A percentile compares a stretch with the other conserved stretches of the same genome.
Evolutionary conservation across 2,888 invertebrate species (phyloP).

Genomic region (Ochropacha duplaris): DNA sequence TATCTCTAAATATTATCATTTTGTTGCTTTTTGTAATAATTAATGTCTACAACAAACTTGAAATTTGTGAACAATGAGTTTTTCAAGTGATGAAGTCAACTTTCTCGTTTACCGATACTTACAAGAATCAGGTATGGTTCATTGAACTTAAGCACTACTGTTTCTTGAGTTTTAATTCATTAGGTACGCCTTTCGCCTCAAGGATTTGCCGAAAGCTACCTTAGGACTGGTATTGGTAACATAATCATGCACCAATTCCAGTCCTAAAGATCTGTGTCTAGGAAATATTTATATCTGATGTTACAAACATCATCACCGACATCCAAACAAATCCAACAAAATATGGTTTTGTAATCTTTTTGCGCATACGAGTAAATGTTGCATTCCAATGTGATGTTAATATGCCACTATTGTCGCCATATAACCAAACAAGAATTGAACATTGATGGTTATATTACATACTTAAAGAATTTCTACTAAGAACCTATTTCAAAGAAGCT

Average conservation of each 20-base stretch:
- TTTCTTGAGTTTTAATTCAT: constrained; percentile 4
- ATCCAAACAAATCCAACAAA: not conserved
- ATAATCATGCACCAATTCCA: not conserved
- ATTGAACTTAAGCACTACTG: constrained; percentile 45
- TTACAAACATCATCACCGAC: not conserved
- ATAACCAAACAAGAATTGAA: no score
- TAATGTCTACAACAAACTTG: not conserved
- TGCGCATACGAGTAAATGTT: not conserved
- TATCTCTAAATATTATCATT: no score
- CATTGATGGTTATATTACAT: no score
- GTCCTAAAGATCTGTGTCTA: not conserved
- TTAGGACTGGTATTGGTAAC: not conserved
- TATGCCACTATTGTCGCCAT: not conserved
- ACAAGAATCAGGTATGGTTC: constrained; percentile 95
- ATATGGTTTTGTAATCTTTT: no score
- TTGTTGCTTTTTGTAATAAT: not conserved
- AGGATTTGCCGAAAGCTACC: not conserved
- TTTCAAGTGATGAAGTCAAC: constrained; percentile 99
- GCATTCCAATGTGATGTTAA: not conserved
- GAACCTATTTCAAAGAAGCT: no score
- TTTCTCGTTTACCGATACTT: constrained; percentile 99
- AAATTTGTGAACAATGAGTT: constrained; percentile 89
- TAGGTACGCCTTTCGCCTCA: not conserved
- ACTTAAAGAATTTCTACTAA: no score
- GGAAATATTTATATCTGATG: not conserved